These are phyloP conservation scores for Drosophila watanabei DNA, from an alignment of 1,140 invertebrate species.

Conservation along the genomic window DNA sequence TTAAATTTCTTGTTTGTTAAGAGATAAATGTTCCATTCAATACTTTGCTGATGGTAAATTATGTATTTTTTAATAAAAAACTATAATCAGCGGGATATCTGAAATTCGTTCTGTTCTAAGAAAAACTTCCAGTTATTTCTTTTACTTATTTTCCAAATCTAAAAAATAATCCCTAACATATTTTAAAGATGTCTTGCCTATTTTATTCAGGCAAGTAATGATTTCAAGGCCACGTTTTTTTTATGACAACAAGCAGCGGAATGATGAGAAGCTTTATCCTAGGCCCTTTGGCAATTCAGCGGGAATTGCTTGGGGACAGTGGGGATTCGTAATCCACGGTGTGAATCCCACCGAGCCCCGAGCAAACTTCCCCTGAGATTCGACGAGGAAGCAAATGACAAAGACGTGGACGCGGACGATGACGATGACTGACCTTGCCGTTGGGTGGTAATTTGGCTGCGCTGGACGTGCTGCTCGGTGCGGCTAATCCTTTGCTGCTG, in stretches of 20 bases:
- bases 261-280: slow-evolving; percentile 27
- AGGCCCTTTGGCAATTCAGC: slow-evolving; percentile 28
- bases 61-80: background rate
- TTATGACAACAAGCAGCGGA: slow-evolving; percentile 8
- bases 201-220: background rate
- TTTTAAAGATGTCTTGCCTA: background rate
- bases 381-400: slow-evolving; percentile 17
- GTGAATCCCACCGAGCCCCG: slow-evolving; percentile 73
- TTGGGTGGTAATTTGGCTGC: slow-evolving; percentile 91
- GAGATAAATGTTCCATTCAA: background rate
- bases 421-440: slow-evolving; percentile 89
- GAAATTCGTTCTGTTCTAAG: background rate
- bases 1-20: background rate
- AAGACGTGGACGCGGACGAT: background rate
- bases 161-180: background rate
- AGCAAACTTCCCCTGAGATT: slow-evolving; percentile 39
- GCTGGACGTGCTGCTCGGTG: slow-evolving; percentile 90
- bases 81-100: background rate
- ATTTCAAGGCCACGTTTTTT: slow-evolving; percentile 22
- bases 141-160: background rate
- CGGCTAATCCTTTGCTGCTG: slow-evolving; percentile 90
- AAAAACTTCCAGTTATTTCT: background rate
- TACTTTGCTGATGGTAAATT: background rate
- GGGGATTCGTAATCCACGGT: slow-evolving; percentile 76
- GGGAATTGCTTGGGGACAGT: slow-evolving; percentile 54